Evolutionary conservation across 1,140 invertebrate species (phyloP).

Genomic region (Chrysomallon squamiferum): DNA sequence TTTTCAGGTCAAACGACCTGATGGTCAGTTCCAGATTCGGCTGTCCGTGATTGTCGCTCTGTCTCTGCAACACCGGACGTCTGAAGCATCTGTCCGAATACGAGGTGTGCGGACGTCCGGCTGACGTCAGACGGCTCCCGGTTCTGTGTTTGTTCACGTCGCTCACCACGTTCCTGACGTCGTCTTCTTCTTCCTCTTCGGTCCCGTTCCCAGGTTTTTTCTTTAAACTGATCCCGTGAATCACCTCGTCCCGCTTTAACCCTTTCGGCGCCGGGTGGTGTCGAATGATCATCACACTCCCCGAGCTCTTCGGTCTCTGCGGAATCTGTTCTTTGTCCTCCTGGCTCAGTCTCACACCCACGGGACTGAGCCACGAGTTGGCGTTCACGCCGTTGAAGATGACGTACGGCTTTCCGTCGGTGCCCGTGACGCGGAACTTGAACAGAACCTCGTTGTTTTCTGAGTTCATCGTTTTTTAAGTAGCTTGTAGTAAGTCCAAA

Average conservation of each 20-base stretch:
- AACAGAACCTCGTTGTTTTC: too few species aligned
- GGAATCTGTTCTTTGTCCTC: not conserved
- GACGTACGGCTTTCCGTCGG: not conserved
- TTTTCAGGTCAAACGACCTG: not conserved
- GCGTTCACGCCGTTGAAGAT: constrained; percentile 22
- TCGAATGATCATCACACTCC: constrained; percentile 11
- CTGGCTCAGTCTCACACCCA: constrained; percentile 6
- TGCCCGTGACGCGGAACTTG: too few species aligned
- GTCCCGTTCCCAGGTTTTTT: not conserved
- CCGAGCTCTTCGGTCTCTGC: constrained; percentile 11
- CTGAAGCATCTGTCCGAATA: not conserved
- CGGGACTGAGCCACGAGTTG: constrained; percentile 20
- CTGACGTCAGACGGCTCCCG: too few species aligned
- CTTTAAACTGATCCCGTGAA: constrained; percentile 3
- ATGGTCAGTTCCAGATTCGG: not conserved
- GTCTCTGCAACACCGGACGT: not conserved
- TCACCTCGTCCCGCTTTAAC: constrained; percentile 6
- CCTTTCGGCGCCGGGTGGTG: not conserved
- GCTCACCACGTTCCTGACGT: too few species aligned
- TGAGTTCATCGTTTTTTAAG: too few species aligned
- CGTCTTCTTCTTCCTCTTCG: not conserved
- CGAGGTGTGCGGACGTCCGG: too few species aligned
- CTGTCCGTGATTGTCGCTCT: not conserved
- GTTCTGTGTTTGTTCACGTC: too few species aligned
- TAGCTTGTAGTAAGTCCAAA: too few species aligned